Base-by-base conservation (phyloP, 2,113 vertebrate species). In the Leucopternis melanops region DNA sequence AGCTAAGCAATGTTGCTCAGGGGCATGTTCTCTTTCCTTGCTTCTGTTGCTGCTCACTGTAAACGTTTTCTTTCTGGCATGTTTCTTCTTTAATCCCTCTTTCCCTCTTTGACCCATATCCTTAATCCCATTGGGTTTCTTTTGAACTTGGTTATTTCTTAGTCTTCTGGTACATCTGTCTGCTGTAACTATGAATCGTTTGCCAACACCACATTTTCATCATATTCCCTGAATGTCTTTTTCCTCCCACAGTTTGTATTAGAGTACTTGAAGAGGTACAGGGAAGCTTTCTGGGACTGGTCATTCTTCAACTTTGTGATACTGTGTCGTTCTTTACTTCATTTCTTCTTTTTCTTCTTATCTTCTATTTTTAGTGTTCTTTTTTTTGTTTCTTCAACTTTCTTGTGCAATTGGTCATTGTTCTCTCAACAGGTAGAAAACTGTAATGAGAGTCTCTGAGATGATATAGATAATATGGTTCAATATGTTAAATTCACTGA, bases 21-120 rank as follows among this genome's bases (percentile, higher is more conserved):
- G 96, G 97, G 96, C 96, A 96, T 95, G 97, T 96, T 96, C 96
- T 94, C 93, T 97, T 97, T 93, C 90, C 95, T 94, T 88, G 94
- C 96, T 96, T 97, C 97, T 97, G 97, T 96, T 96, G 96, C 97
- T 96, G 95, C 95, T 97, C 95, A 96, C 94, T 95, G 97, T 96
- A 97, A 97, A 96, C 25, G 94, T 97, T 96, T 97, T 97, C 94
- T 95, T 97, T 97, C 97, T 97, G 97, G 96, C 96, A 97, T 97
- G 95, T 97, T 97, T 97, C 97, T 97, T 92, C 97, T 96, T 97
- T 97, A 97, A 97, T 97, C 97, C 95, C 94, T 90, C 94, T 96
- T 97, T 97, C 95, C 95, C 86, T 97, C 95, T 97, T 97, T 97
- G 96, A 96, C 97, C 95, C 91, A 86, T 94, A 96, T 97, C 96